Percentiles rank a stretch among this genome's conserved stretches.
Conservation (phyloP, 92 coral and sea anemone genomes). For the Palythoa heliodiscus region DNA sequence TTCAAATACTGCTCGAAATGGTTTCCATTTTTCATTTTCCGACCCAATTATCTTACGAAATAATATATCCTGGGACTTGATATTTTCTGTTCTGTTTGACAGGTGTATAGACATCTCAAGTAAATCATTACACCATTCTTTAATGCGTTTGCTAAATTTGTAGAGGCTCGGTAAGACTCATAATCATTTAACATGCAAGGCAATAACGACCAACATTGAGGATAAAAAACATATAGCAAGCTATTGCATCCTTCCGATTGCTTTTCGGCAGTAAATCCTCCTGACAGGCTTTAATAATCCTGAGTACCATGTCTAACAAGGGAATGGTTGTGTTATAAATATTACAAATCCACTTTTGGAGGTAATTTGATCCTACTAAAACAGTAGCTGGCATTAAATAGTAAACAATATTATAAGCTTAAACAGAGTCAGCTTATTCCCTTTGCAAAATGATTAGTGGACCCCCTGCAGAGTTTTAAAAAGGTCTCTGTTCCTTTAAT, state of each 20-base stretch:
- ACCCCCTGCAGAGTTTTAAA: conserved; percentile 13
- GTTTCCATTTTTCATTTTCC: background rate
- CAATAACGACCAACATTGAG: background rate
- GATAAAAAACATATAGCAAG: background rate
- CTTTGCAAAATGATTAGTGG: background rate
- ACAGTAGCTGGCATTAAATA: background rate
- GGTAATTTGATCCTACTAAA: background rate
- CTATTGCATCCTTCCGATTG: background rate
- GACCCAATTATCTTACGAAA: conserved; percentile 5
- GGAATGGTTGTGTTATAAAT: background rate
- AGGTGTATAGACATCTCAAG: conserved; percentile 14
- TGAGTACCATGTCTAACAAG: conserved; percentile 17
- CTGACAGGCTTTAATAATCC: conserved; percentile 8
- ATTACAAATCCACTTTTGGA: background rate
- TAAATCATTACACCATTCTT: conserved; percentile 1
- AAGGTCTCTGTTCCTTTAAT: too few species aligned
- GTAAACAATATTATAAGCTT: background rate
- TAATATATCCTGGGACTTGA: background rate
- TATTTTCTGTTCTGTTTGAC: background rate
- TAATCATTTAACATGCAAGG: background rate
- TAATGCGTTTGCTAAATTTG: conserved; percentile 4
- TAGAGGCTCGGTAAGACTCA: background rate
- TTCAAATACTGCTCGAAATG: background rate
- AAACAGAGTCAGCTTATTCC: background rate
- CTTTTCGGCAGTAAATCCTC: background rate